These are phyloP conservation scores for Drosophila murphyi DNA, from an alignment of 1,140 invertebrate species.

Conservation along the genomic window DNA sequence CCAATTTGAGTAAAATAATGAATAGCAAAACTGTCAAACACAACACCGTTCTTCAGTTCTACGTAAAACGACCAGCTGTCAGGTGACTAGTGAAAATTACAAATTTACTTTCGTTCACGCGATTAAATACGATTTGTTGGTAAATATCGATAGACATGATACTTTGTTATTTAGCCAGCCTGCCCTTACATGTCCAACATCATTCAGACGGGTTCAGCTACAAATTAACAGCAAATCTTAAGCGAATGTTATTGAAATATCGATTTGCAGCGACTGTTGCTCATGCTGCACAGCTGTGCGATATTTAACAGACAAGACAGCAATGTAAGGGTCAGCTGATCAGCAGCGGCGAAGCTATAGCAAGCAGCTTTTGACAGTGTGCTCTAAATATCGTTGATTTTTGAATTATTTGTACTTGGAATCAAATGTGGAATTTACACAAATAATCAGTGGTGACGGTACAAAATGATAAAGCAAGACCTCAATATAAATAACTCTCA, in stretches of 20 bases:
- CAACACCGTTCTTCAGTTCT: neutral
- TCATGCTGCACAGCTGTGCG: neutral
- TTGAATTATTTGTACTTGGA: neutral
- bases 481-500: neutral
- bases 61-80: neutral
- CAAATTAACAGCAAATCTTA: neutral
- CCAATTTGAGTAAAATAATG: neutral
- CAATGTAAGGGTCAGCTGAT: conserved; percentile 20
- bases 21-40: neutral
- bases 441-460: neutral
- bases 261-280: neutral
- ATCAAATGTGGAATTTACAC: neutral
- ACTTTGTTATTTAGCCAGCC: no score
- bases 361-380: neutral
- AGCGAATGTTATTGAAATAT: neutral
- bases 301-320: neutral
- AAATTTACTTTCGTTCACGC: neutral
- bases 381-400: conserved; percentile 10
- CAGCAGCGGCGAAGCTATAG: neutral
- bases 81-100: neutral
- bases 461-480: neutral
- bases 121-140: no score
- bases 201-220: no score
- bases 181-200: no score
- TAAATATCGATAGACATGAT: no score